Conservation (phyloP, 2,888 invertebrate species). For the Watsonalla binaria region DNA sequence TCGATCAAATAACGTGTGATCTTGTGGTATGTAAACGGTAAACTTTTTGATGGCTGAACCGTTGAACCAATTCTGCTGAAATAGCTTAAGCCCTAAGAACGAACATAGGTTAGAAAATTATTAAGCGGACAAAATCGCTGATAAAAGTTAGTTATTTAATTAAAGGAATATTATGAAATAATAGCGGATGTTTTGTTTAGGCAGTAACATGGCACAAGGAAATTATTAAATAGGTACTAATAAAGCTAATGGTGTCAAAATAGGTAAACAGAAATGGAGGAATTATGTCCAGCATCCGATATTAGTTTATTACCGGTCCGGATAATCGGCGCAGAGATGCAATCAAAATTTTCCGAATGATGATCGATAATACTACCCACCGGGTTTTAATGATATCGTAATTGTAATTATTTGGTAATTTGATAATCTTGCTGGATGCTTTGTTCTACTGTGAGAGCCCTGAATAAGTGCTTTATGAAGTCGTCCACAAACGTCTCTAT, state of each 20-base stretch:
- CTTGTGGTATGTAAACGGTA: too few relatives aligned
- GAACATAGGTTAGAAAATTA: too few relatives aligned
- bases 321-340: conserved; percentile 41
- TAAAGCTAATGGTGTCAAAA: conserved; percentile 34
- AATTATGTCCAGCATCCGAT: conserved; percentile 34
- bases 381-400: neutral
- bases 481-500: too few relatives aligned
- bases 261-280: conserved; percentile 24
- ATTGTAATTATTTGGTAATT: neutral
- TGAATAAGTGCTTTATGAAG: too few relatives aligned
- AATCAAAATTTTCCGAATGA: conserved; percentile 28
- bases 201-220: conserved; percentile 34
- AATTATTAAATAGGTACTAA: conserved; percentile 25
- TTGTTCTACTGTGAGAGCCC: too few relatives aligned
- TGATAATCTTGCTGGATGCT: neutral
- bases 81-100: too few relatives aligned
- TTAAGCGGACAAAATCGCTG: too few relatives aligned
- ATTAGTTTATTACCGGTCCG: conserved; percentile 36
- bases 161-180: neutral
- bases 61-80: too few relatives aligned
- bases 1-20: too few relatives aligned
- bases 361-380: neutral
- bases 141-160: too few relatives aligned
- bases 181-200: conserved; percentile 15
- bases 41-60: too few relatives aligned